A percentile compares a stretch with the other conserved stretches of the same genome.
Evolutionary conservation across 2,113 vertebrate species (phyloP).

Genomic region (Panthera leo): DNA sequence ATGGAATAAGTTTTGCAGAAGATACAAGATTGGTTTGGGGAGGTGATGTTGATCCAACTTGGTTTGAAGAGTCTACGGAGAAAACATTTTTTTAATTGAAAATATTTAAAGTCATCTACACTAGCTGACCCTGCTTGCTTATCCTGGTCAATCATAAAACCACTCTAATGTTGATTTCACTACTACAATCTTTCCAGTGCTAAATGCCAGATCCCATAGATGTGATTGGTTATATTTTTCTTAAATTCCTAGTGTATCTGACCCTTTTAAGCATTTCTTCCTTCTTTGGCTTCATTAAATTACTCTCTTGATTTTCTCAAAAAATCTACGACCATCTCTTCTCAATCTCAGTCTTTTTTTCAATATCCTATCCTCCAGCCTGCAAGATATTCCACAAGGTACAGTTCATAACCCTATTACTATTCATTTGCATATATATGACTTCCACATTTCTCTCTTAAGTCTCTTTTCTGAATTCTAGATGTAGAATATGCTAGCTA

Average conservation of each 20-base stretch:
- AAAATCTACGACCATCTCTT: neutral
- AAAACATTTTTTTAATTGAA: neutral
- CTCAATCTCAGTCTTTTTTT: neutral
- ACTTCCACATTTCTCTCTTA: neutral
- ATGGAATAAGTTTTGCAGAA: neutral
- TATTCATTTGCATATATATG: neutral
- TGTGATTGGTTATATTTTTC: neutral
- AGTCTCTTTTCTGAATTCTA: conserved; percentile 28
- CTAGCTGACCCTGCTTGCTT: neutral
- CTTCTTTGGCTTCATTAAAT: neutral
- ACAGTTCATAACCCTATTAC: neutral
- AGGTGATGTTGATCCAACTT: neutral
- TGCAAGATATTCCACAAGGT: neutral
- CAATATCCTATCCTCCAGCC: neutral
- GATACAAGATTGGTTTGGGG: neutral
- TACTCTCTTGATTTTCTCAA: neutral
- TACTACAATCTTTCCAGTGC: neutral
- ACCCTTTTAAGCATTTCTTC: neutral
- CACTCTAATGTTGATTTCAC: neutral
- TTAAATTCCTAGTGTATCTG: neutral
- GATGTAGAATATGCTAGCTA: neutral
- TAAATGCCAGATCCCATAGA: neutral
- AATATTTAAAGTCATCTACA: neutral
- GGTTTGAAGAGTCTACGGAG: neutral
- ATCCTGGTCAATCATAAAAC: neutral